phyloP scores from a whole-genome alignment of 2,113 vertebrate species.

The Xenopus tropicalis region UCB_Xtro_10.0 CM004445.2:118033501-118034000 shows the following conservation, averaged over 20 bases:
- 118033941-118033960: constrained; percentile 66
- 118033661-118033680: constrained; percentile 63
- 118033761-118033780: constrained; percentile 60
- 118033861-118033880: constrained; percentile 66
- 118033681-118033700: constrained; percentile 69
- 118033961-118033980: constrained; percentile 69
- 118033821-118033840: constrained; percentile 66
- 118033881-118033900: constrained; percentile 62
- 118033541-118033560: constrained; percentile 63
- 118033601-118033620: constrained; percentile 57
- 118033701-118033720: constrained; percentile 66
- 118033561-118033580: constrained; percentile 52
- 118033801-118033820: constrained; percentile 64
- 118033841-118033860: constrained; percentile 60
- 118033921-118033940: constrained; percentile 70
- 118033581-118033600: constrained; percentile 73
- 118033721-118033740: constrained; percentile 62
- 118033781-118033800: constrained; percentile 62
- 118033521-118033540: constrained; percentile 56
- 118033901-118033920: constrained; percentile 61
- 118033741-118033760: constrained; percentile 65
- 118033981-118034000: constrained; percentile 74
- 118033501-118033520: constrained; percentile 71
- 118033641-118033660: constrained; percentile 51
- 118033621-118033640: constrained; percentile 70